phyloP scores from a whole-genome alignment of 2,797 vertebrate genomes.

The Ctenochaetus hawaiiensis region DNA sequence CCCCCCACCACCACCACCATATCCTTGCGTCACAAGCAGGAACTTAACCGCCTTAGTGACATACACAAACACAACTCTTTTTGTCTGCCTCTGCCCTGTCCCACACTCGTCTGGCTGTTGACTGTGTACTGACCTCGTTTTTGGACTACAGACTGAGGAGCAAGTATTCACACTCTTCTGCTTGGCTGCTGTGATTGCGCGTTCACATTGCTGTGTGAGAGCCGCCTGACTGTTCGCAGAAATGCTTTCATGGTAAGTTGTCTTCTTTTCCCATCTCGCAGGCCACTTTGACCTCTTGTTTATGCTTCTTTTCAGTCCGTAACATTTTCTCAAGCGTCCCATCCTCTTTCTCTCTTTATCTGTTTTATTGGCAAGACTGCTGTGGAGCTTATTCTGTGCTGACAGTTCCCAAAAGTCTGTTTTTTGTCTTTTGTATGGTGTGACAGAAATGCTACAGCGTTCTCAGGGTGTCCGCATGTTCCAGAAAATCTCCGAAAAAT shows the following conservation, averaged over 20 bases:
- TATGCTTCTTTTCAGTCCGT: constrained; percentile 14
- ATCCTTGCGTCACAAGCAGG: constrained; percentile 69
- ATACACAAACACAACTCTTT: constrained; percentile 31
- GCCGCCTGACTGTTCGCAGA: constrained; percentile 55
- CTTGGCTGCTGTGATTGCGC: constrained; percentile 55
- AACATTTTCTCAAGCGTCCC: constrained; percentile 24
- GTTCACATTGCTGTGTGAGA: constrained; percentile 65
- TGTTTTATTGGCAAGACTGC: constrained; percentile 9
- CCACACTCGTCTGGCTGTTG: constrained; percentile 63
- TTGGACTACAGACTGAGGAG: constrained; percentile 59
- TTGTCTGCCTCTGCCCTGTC: constrained; percentile 43
- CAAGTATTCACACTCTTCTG: constrained; percentile 57
- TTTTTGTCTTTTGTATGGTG: not conserved
- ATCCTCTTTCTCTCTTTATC: not conserved
- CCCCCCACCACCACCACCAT: not conserved
- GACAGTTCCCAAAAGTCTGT: constrained; percentile 7
- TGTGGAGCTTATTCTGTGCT: constrained; percentile 1
- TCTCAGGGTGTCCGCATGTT: not conserved
- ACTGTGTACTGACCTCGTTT: constrained; percentile 61
- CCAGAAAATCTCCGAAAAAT: constrained; percentile 1
- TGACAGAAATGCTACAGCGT: not conserved
- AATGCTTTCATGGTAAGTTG: constrained; percentile 75
- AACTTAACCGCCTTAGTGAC: constrained; percentile 53
- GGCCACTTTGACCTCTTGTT: constrained; percentile 40
- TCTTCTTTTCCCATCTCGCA: constrained; percentile 29